These are phyloP conservation scores for Donacobius atricapilla DNA, from an alignment of 2,113 vertebrate genomes.

Conservation along the genomic window DNA sequence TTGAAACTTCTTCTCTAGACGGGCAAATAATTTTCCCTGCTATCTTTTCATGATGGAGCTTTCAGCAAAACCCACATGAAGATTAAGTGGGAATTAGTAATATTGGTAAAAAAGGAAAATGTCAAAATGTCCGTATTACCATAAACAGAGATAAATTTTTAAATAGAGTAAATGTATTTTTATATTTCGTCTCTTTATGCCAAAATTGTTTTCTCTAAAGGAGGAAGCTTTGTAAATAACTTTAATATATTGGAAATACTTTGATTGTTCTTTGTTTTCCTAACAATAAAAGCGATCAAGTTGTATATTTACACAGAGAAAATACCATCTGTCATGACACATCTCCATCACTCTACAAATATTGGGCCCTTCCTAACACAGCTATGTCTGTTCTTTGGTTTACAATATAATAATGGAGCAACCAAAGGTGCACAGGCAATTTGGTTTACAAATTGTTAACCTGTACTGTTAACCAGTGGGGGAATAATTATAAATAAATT, in stretches of 20 bases:
- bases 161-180: background rate
- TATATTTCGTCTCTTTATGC: background rate
- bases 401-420: background rate
- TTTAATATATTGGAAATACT: background rate
- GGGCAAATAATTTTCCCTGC: background rate
- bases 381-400: background rate
- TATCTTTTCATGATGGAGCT: background rate
- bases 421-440: background rate
- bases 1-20: background rate
- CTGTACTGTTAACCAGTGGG: background rate
- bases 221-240: background rate
- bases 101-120: background rate
- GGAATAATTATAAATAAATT: background rate
- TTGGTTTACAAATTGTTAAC: background rate
- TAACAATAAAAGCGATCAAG: rapidly evolving
- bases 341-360: background rate
- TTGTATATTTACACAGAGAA: background rate
- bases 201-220: background rate
- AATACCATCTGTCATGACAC: background rate
- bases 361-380: background rate
- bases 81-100: background rate
- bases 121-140: background rate
- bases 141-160: background rate
- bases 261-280: background rate
- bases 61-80: background rate